These are phyloP conservation scores for Dorcus parallelipipedus DNA, from an alignment of 2,888 invertebrate species.

Conservation along the genomic window DNA sequence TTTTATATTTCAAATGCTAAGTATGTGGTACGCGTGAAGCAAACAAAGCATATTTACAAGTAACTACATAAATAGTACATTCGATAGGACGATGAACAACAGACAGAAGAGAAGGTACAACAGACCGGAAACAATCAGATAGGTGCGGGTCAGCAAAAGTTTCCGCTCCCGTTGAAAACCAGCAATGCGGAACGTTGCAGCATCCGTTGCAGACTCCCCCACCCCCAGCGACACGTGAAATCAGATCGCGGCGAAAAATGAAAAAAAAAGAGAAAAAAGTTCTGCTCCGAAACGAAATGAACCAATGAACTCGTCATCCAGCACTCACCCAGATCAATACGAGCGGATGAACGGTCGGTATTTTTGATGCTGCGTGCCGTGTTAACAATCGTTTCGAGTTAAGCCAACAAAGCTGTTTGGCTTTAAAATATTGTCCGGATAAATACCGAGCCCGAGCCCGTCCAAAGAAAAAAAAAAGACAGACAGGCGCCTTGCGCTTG, in stretches of 20 bases:
- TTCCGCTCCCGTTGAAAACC: slow-evolving; percentile 50
- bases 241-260: not conserved
- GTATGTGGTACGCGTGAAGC: not conserved
- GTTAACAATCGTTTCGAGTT: slow-evolving; percentile 11
- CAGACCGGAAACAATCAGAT: slow-evolving; percentile 43
- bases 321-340: too few relatives aligned
- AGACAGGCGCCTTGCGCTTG: too few relatives aligned
- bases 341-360: slow-evolving; percentile 3
- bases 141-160: slow-evolving; percentile 47
- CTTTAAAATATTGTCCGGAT: too few relatives aligned
- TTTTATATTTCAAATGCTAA: not conserved
- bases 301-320: not conserved
- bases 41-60: not conserved
- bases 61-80: not conserved
- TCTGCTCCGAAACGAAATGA: slow-evolving; percentile 4
- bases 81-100: not conserved
- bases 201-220: slow-evolving; percentile 49
- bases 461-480: too few relatives aligned
- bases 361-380: slow-evolving; percentile 18
- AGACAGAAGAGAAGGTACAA: not conserved
- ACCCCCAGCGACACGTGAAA: slow-evolving; percentile 30
- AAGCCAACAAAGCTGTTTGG: too few relatives aligned
- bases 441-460: too few relatives aligned
- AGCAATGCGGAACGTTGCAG: slow-evolving; percentile 47
- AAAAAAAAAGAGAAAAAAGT: slow-evolving; percentile 8